These are phyloP conservation scores for Enchytraeus crypticus DNA, from an alignment of 2,888 invertebrate species.

Conservation along the genomic window DNA sequence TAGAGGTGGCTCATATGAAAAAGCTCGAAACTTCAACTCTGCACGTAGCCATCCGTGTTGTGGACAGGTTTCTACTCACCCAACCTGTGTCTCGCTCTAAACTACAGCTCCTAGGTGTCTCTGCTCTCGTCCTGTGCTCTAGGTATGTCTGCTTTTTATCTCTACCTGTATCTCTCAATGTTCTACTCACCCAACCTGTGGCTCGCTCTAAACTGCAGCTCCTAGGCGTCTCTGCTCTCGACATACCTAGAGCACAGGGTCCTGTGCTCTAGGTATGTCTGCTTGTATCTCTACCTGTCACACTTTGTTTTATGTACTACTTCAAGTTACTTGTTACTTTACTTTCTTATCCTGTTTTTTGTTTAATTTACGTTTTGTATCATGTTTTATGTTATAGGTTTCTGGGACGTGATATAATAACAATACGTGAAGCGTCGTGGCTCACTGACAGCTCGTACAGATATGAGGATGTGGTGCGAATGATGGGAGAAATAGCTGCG, in stretches of 20 bases:
- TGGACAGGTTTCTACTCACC: constrained; percentile 38
- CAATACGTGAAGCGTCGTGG: constrained; percentile 46
- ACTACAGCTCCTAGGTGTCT: constrained; percentile 43
- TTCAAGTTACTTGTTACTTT: too few relatives aligned
- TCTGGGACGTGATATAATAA: constrained; percentile 43
- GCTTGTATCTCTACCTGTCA: not conserved
- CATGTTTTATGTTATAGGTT: too few relatives aligned
- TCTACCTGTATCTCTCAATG: not conserved
- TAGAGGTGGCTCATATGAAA: constrained; percentile 47
- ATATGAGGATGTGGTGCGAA: constrained; percentile 45
- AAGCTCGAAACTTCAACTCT: constrained; percentile 40
- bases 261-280: constrained; percentile 39
- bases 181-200: constrained; percentile 33
- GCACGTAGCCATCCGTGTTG: constrained; percentile 41
- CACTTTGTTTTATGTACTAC: too few relatives aligned
- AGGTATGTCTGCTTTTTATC: constrained; percentile 29
- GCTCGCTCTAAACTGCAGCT: constrained; percentile 40
- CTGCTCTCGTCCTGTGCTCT: constrained; percentile 45
- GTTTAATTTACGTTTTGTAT: too few relatives aligned
- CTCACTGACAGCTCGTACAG: constrained; percentile 47
- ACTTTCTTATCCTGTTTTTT: too few relatives aligned
- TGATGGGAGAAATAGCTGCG: constrained; percentile 46
- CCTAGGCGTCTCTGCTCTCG: constrained; percentile 44
- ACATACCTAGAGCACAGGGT: too few relatives aligned
- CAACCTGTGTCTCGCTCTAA: constrained; percentile 35